Conservation (phyloP, 2,113 vertebrate species). For the Thunnus maccoyii region DNA sequence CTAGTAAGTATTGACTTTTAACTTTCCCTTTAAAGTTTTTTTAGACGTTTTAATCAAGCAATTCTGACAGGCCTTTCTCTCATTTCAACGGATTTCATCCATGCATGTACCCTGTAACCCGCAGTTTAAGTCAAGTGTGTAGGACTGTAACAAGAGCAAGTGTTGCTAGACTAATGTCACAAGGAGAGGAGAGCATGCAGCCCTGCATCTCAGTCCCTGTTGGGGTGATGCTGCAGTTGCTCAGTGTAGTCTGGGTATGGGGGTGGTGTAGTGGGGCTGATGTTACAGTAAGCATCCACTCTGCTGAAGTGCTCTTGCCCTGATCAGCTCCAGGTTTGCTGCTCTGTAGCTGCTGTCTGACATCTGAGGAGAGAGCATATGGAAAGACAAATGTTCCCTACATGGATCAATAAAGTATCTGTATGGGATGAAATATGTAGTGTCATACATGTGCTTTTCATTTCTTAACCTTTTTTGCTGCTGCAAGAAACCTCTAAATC, state of each 20-base stretch:
- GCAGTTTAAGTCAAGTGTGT: slow-evolving; percentile 43
- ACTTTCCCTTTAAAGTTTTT: not conserved
- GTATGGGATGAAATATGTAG: too few species aligned
- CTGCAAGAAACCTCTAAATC: not conserved
- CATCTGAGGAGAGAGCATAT: not conserved
- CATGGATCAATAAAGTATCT: too few species aligned
- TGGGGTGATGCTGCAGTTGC: slow-evolving; percentile 42
- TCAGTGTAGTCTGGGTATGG: not conserved
- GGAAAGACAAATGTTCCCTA: not conserved
- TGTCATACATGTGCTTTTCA: too few species aligned
- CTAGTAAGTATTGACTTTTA: slow-evolving; percentile 88
- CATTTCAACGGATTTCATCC: slow-evolving; percentile 39
- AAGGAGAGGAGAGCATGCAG: slow-evolving; percentile 17
- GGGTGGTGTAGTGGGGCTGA: not conserved
- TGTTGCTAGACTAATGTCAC: slow-evolving; percentile 50
- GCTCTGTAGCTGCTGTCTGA: not conserved
- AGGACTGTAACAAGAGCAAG: slow-evolving; percentile 60
- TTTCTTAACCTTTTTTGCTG: not conserved
- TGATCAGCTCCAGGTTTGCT: not conserved
- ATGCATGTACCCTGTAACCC: slow-evolving; percentile 25
- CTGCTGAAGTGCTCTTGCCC: slow-evolving; percentile 6
- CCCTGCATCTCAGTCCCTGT: slow-evolving; percentile 9
- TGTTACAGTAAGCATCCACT: slow-evolving; percentile 9
- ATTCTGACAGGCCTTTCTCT: slow-evolving; percentile 39
- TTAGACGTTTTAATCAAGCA: slow-evolving; percentile 22